Base-by-base conservation (phyloP, 2,797 vertebrate species). In the Malacoctenus gilli region DNA sequence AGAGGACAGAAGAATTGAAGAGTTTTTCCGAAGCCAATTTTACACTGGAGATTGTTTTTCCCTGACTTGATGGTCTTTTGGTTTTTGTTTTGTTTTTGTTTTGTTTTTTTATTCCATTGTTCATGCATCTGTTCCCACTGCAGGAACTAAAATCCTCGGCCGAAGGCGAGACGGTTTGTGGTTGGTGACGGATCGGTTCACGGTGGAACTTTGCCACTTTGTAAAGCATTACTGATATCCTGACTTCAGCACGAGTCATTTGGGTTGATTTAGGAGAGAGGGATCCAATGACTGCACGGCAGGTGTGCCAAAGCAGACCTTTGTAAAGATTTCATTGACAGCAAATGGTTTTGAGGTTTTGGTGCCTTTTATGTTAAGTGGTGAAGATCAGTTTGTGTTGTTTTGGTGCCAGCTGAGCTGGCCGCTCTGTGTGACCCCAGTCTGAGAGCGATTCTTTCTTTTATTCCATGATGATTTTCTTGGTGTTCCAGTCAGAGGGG, bases 21-120 rank as follows among this genome's bases (percentile, higher is more conserved):
- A 77, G 56, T 72, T 59, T 78, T 77, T 78, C 52, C 83, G 64
- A 87, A 73, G 79, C 81, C 80, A 81, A 79, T 81, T 81, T 87
- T 85, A 89, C 88, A 90, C 84, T 87, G 88, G 87, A 89, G 66
- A 82, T 85, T 74, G 64, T 58, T 30, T 77, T 85, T 79, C 78
- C 48, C 52, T 68, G 6, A 63, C 47, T 77, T 60, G n/a, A n/a
- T n/a, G n/a, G n/a, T n/a, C n/a, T n/a, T n/a, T n/a, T n/a, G n/a
- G n/a, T n/a, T n/a, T n/a, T n/a, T n/a, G n/a, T n/a, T n/a, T 69
- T 25, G 8, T 25, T 58, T 58, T 37, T 36, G 52, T 53, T 62
- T n/a, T n/a, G n/a, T n/a, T 56, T 46, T 72, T 57, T 21, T 46
- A 63, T 65, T 59, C 56, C 48, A 68, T 69, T 36, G 8, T 61